Evolutionary conservation across 2,113 vertebrate genomes (phyloP).

Genomic region (Prietella phreatophila): DNA sequence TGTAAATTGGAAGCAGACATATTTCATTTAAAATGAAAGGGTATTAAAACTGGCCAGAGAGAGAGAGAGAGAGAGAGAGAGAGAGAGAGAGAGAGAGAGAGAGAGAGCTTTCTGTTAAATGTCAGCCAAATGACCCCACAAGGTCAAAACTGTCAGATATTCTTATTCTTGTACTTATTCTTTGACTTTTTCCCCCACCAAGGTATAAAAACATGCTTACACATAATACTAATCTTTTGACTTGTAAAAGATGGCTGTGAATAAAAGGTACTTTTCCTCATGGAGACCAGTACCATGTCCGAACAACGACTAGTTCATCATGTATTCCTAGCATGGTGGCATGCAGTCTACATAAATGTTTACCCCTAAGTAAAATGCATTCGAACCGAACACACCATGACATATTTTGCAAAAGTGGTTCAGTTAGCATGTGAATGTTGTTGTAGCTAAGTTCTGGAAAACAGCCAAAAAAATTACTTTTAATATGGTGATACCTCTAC

Average conservation of each 20-base stretch:
- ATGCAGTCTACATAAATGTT: background rate
- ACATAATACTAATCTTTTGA: background rate
- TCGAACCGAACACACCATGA: background rate
- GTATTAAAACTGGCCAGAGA: constrained; percentile 8
- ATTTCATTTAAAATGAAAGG: background rate
- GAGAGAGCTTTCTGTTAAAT: background rate
- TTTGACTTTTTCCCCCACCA: background rate
- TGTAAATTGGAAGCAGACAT: background rate
- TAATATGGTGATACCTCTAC: background rate
- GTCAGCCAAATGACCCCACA: background rate
- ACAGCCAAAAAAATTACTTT: background rate
- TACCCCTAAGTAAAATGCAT: background rate
- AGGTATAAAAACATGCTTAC: background rate
- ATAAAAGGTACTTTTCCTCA: background rate
- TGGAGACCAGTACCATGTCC: background rate
- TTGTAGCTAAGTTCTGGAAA: background rate
- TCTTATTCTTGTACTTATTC: background rate
- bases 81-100: constrained; percentile 5
- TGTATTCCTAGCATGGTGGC: background rate
- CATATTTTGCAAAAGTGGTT: background rate
- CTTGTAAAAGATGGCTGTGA: background rate
- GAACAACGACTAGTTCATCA: background rate
- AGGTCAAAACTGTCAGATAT: background rate
- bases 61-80: background rate
- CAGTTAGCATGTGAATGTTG: background rate